Base-by-base conservation (phyloP, 2,888 invertebrate genomes). In the Altica lythri region DNA sequence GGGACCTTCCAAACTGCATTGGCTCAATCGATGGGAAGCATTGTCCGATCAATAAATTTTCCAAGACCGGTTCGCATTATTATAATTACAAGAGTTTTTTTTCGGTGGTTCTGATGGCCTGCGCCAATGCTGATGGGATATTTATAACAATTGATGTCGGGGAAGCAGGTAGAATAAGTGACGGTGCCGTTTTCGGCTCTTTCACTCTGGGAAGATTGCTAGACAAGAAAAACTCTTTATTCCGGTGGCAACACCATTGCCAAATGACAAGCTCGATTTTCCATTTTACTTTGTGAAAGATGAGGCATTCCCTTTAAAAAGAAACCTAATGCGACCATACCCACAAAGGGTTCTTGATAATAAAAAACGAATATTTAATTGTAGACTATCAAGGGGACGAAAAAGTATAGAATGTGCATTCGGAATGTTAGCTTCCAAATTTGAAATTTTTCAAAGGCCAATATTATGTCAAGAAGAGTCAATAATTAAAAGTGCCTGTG, bases 1-100 rank as follows among this genome's bases (percentile, higher is more conserved):
- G n/a, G n/a, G n/a, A 49, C 27, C 38, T 49, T 37, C 38, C 37
- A 18, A 49, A 42, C 22, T 46, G 46, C 35, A n/a, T n/a, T n/a
- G n/a, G n/a, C n/a, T n/a, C n/a, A n/a, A n/a, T n/a, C n/a, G n/a
- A n/a, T n/a, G 22, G 34, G 16, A 30, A n/a, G n/a, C n/a, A n/a
- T n/a, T n/a, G n/a, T n/a, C n/a, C n/a, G n/a, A n/a, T 17, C 29
- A 12, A 25, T 12, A 27, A 29, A 25, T 13, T 13, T 32, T 38
- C 9, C 25, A 32, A 19, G 16, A 49, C 30, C 12, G 42, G 43
- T 4, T 30, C 50, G 16, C 38, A 48, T 6, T 27, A 29, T 27
- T 29, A 47, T 47, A 47, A 37, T 13, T 38, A 48, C n/a, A 38
- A 40, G 22, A 43, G 43, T 29, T 29, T 43, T 43, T 34, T 46